Conservation (phyloP, 2,113 vertebrate species). For the Dissostichus mawsoni region DNA sequence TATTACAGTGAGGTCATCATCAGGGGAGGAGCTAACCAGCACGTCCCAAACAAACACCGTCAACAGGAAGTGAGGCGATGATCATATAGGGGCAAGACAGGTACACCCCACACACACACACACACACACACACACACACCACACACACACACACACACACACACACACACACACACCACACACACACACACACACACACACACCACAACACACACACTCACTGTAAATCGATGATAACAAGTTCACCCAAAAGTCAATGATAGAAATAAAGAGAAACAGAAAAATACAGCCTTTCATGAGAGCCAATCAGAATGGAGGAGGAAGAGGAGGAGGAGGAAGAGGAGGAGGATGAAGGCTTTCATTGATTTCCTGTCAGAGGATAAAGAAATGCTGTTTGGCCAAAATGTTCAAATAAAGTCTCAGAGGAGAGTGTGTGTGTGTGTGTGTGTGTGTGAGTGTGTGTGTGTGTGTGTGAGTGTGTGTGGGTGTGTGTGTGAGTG, state of each 20-base stretch:
- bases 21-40: too few relatives aligned
- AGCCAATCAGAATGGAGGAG: slow-evolving; percentile 7
- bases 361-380: slow-evolving; percentile 57
- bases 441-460: neutral
- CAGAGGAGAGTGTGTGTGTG: neutral
- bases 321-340: neutral
- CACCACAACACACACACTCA: slow-evolving; percentile 13
- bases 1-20: too few relatives aligned
- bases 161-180: neutral
- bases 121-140: too few relatives aligned
- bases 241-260: slow-evolving; percentile 20
- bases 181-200: slow-evolving; percentile 34
- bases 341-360: neutral
- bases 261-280: neutral
- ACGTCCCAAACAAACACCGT: too few relatives aligned
- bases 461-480: too few relatives aligned
- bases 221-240: neutral
- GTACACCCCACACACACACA: too few relatives aligned
- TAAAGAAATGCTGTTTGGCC: slow-evolving; percentile 27
- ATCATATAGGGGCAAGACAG: too few relatives aligned
- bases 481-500: too few relatives aligned
- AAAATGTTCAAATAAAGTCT: slow-evolving; percentile 43
- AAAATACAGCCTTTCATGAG: neutral
- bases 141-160: too few relatives aligned
- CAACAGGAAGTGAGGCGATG: too few relatives aligned